Conservation (phyloP, 1,140 invertebrate genomes). For the Heliconius hewitsoni region DNA sequence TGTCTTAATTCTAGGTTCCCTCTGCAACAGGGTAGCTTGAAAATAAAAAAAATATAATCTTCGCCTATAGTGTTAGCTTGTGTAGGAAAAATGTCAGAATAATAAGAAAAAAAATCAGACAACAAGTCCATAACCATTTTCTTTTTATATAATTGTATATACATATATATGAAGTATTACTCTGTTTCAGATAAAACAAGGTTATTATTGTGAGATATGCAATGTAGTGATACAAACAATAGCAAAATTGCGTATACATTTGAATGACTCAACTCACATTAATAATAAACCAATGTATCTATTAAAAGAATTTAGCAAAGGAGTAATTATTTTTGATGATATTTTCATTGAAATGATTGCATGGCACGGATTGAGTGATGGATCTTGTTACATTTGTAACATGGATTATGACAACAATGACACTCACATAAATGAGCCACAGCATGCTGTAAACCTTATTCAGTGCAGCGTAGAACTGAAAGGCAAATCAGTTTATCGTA, state of each 20-base stretch:
- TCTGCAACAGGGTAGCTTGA: too few relatives aligned
- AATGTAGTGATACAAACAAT: conserved; percentile 47
- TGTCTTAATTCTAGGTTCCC: too few relatives aligned
- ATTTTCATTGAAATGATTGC: conserved; percentile 45
- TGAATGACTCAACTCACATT: conserved; percentile 39
- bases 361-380: conserved; percentile 49
- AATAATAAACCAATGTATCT: conserved; percentile 37
- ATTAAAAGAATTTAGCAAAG: conserved; percentile 35
- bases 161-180: too few relatives aligned
- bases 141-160: too few relatives aligned
- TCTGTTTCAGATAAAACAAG: conserved; percentile 46
- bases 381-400: conserved; percentile 48
- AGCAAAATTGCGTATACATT: conserved; percentile 44
- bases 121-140: too few relatives aligned
- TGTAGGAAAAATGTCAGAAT: too few relatives aligned
- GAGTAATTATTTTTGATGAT: conserved; percentile 43
- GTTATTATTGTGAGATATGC: conserved; percentile 58
- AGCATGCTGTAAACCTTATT: conserved; percentile 50
- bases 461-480: conserved; percentile 44
- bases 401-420: conserved; percentile 42
- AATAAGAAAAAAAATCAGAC: too few relatives aligned
- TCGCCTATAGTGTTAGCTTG: too few relatives aligned
- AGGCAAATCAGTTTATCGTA: conserved; percentile 43
- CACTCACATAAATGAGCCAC: conserved; percentile 39
- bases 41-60: too few relatives aligned